Evolutionary conservation across 1,140 invertebrate genomes (phyloP).

Genomic region (Pseudomyrmex sp.): DNA sequence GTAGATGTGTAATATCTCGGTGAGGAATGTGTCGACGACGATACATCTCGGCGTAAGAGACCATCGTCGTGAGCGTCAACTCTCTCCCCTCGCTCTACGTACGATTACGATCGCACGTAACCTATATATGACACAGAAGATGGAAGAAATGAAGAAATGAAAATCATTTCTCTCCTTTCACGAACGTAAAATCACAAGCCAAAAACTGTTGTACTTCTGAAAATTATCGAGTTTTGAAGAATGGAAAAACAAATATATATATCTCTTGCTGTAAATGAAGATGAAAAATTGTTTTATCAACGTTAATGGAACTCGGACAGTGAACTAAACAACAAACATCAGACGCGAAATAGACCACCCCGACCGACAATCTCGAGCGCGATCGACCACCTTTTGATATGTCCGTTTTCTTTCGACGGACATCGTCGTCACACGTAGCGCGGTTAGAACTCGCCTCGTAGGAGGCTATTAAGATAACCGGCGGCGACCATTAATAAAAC

Average conservation of each 20-base stretch:
- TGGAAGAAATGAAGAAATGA: not conserved
- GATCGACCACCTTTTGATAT: not conserved
- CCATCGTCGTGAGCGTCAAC: conserved; percentile 34
- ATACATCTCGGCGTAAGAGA: conserved; percentile 15
- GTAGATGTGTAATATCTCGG: conserved; percentile 56
- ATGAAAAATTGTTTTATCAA: not conserved
- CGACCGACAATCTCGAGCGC: not conserved
- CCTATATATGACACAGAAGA: too few relatives aligned
- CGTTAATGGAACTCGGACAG: not conserved
- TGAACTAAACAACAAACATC: not conserved
- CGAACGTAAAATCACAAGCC: too few relatives aligned
- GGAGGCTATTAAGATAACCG: conserved; percentile 69
- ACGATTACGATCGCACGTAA: conserved; percentile 15
- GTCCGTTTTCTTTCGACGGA: not conserved
- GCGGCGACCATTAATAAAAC: conserved; percentile 70
- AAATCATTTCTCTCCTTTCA: too few relatives aligned
- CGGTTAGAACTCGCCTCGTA: not conserved
- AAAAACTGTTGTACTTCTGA: too few relatives aligned
- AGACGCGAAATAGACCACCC: not conserved
- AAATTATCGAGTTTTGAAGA: too few relatives aligned
- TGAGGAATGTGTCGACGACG: conserved; percentile 6
- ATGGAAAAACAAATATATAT: not conserved
- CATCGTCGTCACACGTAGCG: not conserved
- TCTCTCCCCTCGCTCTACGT: too few relatives aligned
- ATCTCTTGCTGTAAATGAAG: not conserved